These are phyloP conservation scores for Aporrectodea caliginosa DNA, from an alignment of 1,140 invertebrate species.

Conservation along the genomic window DNA sequence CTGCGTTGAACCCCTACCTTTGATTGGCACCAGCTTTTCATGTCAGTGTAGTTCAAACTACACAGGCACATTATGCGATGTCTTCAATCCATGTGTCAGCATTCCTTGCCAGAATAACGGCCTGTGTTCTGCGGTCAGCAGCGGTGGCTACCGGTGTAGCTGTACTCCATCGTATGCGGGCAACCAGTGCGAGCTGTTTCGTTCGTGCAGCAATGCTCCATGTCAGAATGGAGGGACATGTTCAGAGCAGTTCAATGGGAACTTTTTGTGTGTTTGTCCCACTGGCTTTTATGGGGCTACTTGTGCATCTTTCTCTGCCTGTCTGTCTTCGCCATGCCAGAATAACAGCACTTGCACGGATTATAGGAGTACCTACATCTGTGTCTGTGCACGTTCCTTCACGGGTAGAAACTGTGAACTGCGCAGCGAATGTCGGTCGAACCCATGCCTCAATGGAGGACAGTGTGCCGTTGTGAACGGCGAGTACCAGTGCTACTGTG, in stretches of 20 bases:
- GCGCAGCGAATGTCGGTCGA: conserved; percentile 33
- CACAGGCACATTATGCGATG: conserved; percentile 17
- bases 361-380: background rate
- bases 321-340: conserved; percentile 68
- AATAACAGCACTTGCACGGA: conserved; percentile 77
- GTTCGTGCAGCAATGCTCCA: conserved; percentile 35
- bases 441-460: conserved; percentile 41
- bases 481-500: conserved; percentile 69
- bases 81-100: conserved; percentile 12
- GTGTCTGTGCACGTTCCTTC: conserved; percentile 17
- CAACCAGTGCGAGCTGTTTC: conserved; percentile 33
- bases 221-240: conserved; percentile 40
- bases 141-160: conserved; percentile 57
- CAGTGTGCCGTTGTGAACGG: conserved; percentile 27
- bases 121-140: conserved; percentile 68
- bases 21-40: background rate
- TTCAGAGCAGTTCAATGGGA: conserved; percentile 7
- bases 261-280: conserved; percentile 32
- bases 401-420: conserved; percentile 27
- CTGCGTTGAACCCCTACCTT: background rate
- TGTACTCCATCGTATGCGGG: conserved; percentile 40
- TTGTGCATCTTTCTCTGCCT: conserved; percentile 30
- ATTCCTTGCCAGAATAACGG: conserved; percentile 34
- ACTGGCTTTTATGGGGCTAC: conserved; percentile 30
- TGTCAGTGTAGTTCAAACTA: conserved; percentile 15